Conservation (phyloP, 1,140 invertebrate species). For the Hydropsyche tenuis region DNA sequence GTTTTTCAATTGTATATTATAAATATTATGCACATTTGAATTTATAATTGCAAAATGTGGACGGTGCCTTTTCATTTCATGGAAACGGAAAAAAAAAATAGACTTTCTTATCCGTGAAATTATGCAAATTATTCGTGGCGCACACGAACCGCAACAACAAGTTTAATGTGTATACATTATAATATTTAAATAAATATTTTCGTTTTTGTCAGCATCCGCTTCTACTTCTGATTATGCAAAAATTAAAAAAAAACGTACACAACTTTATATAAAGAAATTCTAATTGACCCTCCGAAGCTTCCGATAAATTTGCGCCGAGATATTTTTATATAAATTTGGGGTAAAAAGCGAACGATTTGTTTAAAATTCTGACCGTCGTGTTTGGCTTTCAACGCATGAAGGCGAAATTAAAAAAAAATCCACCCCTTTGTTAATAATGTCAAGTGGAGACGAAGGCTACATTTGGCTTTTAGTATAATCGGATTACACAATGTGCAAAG, state of each 20-base stretch:
- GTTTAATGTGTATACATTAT: conserved; percentile 29
- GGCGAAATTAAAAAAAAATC: conserved; percentile 29
- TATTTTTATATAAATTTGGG: no score
- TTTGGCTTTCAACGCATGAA: conserved; percentile 10
- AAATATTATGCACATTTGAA: no score
- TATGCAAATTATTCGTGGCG: conserved; percentile 26
- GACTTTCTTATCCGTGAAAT: conserved; percentile 45
- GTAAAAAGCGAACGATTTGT: conserved; percentile 5
- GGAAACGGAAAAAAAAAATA: background rate
- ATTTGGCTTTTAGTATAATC: conserved; percentile 45
- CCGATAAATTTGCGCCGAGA: background rate
- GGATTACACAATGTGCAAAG: conserved; percentile 40
- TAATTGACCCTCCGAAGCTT: background rate
- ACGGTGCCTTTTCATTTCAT: no score
- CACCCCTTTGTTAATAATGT: conserved; percentile 27
- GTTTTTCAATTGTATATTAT: no score
- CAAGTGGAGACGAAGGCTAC: conserved; percentile 43
- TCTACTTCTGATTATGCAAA: background rate
- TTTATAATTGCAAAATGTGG: no score
- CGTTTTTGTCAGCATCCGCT: background rate
- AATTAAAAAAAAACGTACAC: background rate
- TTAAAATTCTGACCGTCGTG: conserved; percentile 19
- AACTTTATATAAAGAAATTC: background rate
- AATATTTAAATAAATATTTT: conserved; percentile 38
- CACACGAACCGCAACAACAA: background rate